Evolutionary conservation across 2,797 vertebrate species (phyloP), one percentile per base, ranked within the genome.

Genomic region (Protosalanx chinensis): DNA sequence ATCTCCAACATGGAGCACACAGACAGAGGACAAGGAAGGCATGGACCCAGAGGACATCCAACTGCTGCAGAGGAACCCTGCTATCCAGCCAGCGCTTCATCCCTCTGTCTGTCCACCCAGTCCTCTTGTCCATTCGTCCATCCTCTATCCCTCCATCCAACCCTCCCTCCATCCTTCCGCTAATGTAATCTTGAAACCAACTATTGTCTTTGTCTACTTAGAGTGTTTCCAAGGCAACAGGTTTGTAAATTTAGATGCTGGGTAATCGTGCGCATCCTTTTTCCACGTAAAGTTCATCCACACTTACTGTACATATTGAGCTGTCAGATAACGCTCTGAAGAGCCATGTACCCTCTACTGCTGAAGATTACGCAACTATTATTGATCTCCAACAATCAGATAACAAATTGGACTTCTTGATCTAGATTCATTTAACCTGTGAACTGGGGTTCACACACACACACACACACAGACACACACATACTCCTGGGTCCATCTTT

Each of bases 221-320:
- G 35, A 18, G 61, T 63, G 61, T 63, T 63, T 66, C 35, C 46
- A 66, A 23, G 46, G 35, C 35, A 46, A 66, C 27, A 46, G 10
- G 46, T 51, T 46, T 33, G 46, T 66, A 66, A 46, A 66, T 66
- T 46, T 51, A 66, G 35, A 66, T 3, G 49, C 64, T 6, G 61
- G 18, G 16, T 63, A 33, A 63, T 35, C 18, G 30, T 63, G 61
- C 8, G 30, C 8, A 7, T 37, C 35, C 35, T 37, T 37, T 37
- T 37, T 37, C 35, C 5, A 6, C 0, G 1, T 6, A 37, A 35
- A 37, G 35, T 37, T 37, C 6, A 7, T 37, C 7, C 35, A 37
- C 35, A 37, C 7, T 37, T 37, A 37, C 35, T 7, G 35, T 37
- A 37, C 6, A 8, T 37, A 2, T 37, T 37, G 6, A 37, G 35